Conservation (phyloP, 2,797 vertebrate species). For the Chloroceryle amazona region DNA sequence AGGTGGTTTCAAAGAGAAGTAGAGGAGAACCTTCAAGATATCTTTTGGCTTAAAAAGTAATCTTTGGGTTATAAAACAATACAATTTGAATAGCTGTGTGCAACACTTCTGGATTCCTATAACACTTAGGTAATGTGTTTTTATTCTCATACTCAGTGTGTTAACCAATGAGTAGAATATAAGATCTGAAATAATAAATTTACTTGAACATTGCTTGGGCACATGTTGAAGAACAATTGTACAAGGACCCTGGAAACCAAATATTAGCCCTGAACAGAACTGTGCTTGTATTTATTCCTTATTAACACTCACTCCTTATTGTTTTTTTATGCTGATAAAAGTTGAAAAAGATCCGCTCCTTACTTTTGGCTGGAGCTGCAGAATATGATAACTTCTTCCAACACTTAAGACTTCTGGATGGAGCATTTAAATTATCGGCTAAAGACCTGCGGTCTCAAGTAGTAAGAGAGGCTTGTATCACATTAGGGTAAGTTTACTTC, state of each 20-base stretch:
- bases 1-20: neutral
- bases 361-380: constrained; percentile 91
- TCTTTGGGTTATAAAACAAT: neutral
- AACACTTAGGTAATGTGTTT: neutral
- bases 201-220: neutral
- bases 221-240: neutral
- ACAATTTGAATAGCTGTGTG: neutral
- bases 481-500: constrained; percentile 88
- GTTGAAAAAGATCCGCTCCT: constrained; percentile 96
- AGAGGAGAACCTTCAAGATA: neutral
- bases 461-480: constrained; percentile 97
- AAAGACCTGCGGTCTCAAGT: constrained; percentile 98
- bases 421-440: constrained; percentile 93
- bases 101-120: neutral
- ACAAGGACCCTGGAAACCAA: neutral
- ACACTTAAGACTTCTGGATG: constrained; percentile 93
- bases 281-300: neutral
- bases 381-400: constrained; percentile 95
- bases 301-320: neutral
- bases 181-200: neutral
- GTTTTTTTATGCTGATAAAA: constrained; percentile 57
- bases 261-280: neutral
- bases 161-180: neutral
- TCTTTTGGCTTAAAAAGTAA: neutral
- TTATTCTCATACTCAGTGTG: neutral